These are phyloP conservation scores for Danaus plexippus DNA, from an alignment of 1,140 invertebrate genomes.

Conservation along the genomic window DNA sequence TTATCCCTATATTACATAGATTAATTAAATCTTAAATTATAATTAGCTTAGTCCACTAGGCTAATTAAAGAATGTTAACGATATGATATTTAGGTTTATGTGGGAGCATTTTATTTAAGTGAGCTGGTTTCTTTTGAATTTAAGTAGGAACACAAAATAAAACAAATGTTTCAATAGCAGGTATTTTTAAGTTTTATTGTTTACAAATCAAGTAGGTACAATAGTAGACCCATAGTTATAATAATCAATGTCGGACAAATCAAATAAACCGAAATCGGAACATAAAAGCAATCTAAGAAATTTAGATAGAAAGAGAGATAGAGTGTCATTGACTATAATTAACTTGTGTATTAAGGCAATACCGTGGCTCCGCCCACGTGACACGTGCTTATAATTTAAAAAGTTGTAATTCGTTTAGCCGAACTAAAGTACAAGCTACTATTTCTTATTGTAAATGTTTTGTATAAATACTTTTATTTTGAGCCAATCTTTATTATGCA, in stretches of 20 bases:
- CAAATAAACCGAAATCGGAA: constrained; percentile 6
- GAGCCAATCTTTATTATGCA: constrained; percentile 22
- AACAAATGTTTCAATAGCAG: constrained; percentile 5
- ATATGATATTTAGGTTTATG: constrained; percentile 7
- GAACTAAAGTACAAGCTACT: not conserved
- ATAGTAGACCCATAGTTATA: not conserved
- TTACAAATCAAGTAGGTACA: constrained; percentile 5
- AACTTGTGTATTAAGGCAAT: too few species aligned
- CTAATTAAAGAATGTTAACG: constrained; percentile 3
- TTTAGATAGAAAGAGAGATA: too few species aligned
- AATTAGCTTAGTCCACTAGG: constrained; percentile 7
- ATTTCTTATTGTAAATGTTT: constrained; percentile 19
- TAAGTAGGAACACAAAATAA: constrained; percentile 7
- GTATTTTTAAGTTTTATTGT: constrained; percentile 8
- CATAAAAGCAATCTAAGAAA: constrained; percentile 4
- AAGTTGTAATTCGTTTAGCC: too few species aligned
- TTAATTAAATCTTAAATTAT: constrained; percentile 6
- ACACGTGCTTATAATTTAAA: too few species aligned
- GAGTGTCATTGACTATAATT: too few species aligned
- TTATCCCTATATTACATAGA: constrained; percentile 5
- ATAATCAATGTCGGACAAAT: constrained; percentile 6
- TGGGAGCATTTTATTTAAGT: constrained; percentile 2
- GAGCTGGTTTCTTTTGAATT: not conserved
- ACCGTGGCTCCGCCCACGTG: too few species aligned
- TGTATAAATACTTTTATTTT: constrained; percentile 24